Percentiles rank a stretch among this genome's conserved stretches.
These are phyloP conservation scores for Bergia sp. DNA, from an alignment of 92 coral and sea anemone species.

Conservation along the genomic window DNA sequence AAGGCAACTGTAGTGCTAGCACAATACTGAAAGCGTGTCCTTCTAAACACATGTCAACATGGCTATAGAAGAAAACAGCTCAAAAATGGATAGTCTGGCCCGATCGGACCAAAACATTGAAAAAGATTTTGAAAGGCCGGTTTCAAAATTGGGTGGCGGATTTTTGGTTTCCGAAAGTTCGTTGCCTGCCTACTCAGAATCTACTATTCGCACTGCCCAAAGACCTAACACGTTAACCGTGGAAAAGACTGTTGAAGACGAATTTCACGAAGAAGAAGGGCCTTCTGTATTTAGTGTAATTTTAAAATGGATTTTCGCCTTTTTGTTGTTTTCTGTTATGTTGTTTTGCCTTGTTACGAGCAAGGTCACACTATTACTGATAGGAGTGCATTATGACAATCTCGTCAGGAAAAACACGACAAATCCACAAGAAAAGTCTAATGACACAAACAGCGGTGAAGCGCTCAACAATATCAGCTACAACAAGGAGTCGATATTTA, in stretches of 20 bases:
- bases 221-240: conserved; percentile 27
- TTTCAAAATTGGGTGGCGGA: background rate
- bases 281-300: conserved; percentile 14
- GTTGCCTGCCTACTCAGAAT: conserved; percentile 1
- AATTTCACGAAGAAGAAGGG: background rate
- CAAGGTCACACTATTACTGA: conserved; percentile 13
- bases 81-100: background rate
- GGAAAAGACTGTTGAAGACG: conserved; percentile 20
- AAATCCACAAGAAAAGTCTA: no score
- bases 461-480: background rate
- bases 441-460: background rate
- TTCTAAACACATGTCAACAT: background rate
- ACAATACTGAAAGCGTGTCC: background rate
- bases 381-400: conserved; percentile 24
- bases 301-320: conserved; percentile 29
- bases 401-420: background rate
- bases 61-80: background rate
- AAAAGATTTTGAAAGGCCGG: background rate
- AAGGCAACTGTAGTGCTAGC: background rate
- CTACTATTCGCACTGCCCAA: background rate
- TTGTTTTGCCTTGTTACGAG: conserved; percentile 36
- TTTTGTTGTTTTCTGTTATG: conserved; percentile 28
- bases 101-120: background rate
- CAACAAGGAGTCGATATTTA: conserved; percentile 65
- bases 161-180: conserved; percentile 11